A percentile compares a stretch with the other conserved stretches of the same genome.
Evolutionary conservation across 2,113 vertebrate species (phyloP).

Genomic region (Thryonomys swinderianus): DNA sequence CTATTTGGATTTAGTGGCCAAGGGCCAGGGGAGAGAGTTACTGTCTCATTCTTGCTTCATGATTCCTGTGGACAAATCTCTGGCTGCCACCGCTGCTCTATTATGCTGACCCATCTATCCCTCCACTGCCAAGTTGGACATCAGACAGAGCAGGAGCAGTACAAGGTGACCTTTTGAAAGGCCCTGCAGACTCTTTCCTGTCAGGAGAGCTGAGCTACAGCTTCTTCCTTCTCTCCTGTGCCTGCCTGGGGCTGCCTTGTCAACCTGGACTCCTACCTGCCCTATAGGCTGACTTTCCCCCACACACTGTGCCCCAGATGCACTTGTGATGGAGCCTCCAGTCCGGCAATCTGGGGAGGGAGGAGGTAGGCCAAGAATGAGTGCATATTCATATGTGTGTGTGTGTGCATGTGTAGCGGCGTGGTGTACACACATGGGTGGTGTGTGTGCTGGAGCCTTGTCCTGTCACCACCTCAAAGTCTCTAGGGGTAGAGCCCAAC

Average conservation of each 20-base stretch:
- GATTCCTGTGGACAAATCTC: background rate
- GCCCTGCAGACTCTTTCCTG: background rate
- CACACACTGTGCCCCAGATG: too few species aligned
- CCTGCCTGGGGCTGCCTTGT: background rate
- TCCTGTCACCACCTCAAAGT: background rate
- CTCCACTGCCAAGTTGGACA: background rate
- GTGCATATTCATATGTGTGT: background rate
- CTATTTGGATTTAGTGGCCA: background rate
- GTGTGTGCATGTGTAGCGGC: background rate
- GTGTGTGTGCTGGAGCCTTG: background rate
- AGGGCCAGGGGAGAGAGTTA: background rate
- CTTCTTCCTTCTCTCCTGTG: too few species aligned
- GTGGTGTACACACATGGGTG: background rate
- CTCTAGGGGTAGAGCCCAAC: background rate
- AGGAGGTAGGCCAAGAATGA: background rate
- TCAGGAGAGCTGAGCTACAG: background rate
- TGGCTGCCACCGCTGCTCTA: background rate
- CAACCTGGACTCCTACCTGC: background rate
- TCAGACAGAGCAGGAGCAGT: background rate
- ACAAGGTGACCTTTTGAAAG: background rate
- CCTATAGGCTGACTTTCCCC: background rate
- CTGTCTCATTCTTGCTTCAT: accelerated
- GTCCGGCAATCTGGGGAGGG: background rate
- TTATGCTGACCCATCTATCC: background rate
- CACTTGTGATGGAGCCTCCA: background rate